Evolutionary conservation across 53 echinoderm and acorn worm genomes (phyloP).

Genomic region (Paelopatides confundens): DNA sequence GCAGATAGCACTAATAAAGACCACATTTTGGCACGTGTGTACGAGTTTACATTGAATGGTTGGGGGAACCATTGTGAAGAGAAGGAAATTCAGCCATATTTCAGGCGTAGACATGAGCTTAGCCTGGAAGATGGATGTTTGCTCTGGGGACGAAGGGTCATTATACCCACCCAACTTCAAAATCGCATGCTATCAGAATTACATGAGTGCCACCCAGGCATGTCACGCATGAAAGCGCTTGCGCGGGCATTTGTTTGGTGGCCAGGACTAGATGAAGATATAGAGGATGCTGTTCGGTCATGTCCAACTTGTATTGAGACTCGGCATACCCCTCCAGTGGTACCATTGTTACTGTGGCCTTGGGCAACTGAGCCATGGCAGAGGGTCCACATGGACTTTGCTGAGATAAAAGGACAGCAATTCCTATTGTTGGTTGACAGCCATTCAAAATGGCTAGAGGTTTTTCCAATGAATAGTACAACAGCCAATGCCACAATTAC

Average conservation of each 20-base stretch:
- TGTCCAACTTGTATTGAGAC: background rate
- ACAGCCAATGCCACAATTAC: constrained; percentile 1
- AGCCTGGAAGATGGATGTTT: constrained; percentile 28
- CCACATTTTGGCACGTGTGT: too few species aligned
- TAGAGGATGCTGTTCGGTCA: constrained; percentile 6
- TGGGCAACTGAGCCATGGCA: constrained; percentile 54
- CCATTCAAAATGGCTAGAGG: constrained; percentile 76
- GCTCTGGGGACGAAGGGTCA: constrained; percentile 24
- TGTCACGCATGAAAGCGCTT: constrained; percentile 32
- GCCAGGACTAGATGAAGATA: constrained; percentile 39
- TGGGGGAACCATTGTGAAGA: background rate
- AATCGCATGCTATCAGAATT: constrained; percentile 21
- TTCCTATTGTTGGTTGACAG: constrained; percentile 67
- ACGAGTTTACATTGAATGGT: background rate
- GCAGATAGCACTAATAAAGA: background rate
- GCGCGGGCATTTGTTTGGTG: constrained; percentile 32
- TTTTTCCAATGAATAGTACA: constrained; percentile 61
- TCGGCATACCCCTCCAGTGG: background rate
- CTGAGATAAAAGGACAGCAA: constrained; percentile 49
- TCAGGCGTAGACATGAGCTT: constrained; percentile 37
- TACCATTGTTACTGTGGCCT: constrained; percentile 27
- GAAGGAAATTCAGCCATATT: background rate
- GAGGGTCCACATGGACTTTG: constrained; percentile 26
- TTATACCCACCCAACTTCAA: constrained; percentile 17
- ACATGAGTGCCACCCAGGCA: constrained; percentile 37